Percentiles rank a stretch among this genome's conserved stretches.
Evolutionary conservation across 2,888 invertebrate species (phyloP).

Genomic region (Hipparchia semele): DNA sequence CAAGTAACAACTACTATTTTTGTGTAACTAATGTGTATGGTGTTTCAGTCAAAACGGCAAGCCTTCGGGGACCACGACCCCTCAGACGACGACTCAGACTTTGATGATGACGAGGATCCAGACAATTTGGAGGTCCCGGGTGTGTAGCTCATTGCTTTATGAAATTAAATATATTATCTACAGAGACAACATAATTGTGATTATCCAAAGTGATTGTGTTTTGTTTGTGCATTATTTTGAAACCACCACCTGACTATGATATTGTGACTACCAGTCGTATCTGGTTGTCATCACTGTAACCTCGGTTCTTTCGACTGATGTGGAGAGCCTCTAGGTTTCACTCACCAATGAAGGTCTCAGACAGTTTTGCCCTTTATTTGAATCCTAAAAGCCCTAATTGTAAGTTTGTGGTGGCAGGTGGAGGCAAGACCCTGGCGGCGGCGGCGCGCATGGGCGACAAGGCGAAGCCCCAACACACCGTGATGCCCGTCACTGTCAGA

Average conservation of each 20-base stretch:
- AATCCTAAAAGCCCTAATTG: too few species aligned
- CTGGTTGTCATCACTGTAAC: too few species aligned
- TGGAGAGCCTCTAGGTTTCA: too few species aligned
- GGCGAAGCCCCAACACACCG: conserved; percentile 73
- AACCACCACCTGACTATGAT: too few species aligned
- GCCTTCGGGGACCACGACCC: conserved; percentile 69
- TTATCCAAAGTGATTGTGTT: too few species aligned
- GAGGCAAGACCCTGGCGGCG: conserved; percentile 93
- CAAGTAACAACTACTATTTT: too few species aligned
- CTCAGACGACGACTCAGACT: conserved; percentile 84
- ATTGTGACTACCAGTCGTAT: too few species aligned
- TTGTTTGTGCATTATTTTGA: too few species aligned
- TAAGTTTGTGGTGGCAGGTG: conserved; percentile 81
- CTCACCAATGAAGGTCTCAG: too few species aligned
- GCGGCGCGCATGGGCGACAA: conserved; percentile 86
- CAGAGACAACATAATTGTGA: too few species aligned
- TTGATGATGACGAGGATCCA: conserved; percentile 95
- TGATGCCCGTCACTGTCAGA: conserved; percentile 58
- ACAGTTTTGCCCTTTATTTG: too few species aligned
- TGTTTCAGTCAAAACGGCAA: conserved; percentile 67
- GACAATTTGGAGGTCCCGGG: conserved; percentile 96
- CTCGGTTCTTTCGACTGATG: too few species aligned
- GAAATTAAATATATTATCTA: not conserved
- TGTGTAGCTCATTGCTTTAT: conserved; percentile 51
- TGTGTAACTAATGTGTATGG: not conserved